Percentiles rank a stretch among this genome's conserved stretches.
Evolutionary conservation across 2,888 invertebrate genomes (phyloP).

Genomic region (Amiota communis): DNA sequence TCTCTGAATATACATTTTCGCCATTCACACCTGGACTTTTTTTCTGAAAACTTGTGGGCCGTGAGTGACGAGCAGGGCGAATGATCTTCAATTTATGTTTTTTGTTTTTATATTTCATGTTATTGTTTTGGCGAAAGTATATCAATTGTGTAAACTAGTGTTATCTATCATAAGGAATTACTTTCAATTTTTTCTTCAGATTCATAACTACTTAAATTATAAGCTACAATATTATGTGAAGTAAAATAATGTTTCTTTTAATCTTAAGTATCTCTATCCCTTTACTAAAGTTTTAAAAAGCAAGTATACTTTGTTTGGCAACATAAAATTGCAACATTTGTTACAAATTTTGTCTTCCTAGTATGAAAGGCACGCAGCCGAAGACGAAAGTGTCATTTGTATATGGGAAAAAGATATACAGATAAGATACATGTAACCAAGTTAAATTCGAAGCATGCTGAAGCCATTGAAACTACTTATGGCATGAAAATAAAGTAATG

Average conservation of each 20-base stretch:
- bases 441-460: slow-evolving; percentile 1
- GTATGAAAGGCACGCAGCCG: slow-evolving; percentile 15
- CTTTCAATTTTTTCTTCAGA: too few relatives aligned
- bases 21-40: too few relatives aligned
- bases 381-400: slow-evolving; percentile 3
- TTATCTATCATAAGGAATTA: too few relatives aligned
- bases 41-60: too few relatives aligned
- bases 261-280: not conserved
- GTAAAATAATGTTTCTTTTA: not conserved
- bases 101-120: too few relatives aligned
- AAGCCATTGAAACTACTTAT: slow-evolving; percentile 65
- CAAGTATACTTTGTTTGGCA: slow-evolving; percentile 1
- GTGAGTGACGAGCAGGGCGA: too few relatives aligned
- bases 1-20: too few relatives aligned
- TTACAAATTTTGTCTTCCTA: slow-evolving; percentile 60
- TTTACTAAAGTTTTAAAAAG: slow-evolving; percentile 20
- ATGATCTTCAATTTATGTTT: too few relatives aligned
- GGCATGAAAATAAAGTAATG: slow-evolving; percentile 62
- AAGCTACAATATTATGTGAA: not conserved
- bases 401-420: not conserved
- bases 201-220: too few relatives aligned
- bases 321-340: slow-evolving; percentile 42
- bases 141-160: too few relatives aligned
- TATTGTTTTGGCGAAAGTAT: too few relatives aligned
- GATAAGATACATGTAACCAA: not conserved